Conservation (phyloP, 2,113 vertebrate species). For the Diphyllodes magnificus region DNA sequence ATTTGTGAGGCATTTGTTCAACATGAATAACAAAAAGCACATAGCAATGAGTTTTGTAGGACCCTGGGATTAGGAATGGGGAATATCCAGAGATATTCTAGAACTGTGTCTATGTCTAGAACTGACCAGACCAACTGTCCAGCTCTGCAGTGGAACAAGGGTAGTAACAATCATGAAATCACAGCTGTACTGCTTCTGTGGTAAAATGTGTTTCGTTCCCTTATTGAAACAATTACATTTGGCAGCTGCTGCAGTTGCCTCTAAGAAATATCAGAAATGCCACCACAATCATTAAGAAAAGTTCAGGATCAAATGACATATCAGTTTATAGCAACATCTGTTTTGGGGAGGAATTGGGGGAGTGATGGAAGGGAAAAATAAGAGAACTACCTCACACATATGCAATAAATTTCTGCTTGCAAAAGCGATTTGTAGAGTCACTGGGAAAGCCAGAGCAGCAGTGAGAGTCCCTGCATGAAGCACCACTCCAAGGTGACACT, state of each 20-base stretch:
- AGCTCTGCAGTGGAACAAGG: not conserved
- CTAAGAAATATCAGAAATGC: conserved; percentile 45
- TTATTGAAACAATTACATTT: not conserved
- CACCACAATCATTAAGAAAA: conserved; percentile 19
- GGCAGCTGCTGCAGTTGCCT: conserved; percentile 19
- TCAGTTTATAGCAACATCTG: conserved; percentile 11
- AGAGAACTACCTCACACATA: not conserved
- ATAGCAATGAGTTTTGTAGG: not conserved
- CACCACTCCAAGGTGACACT: not conserved
- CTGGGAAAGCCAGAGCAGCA: not conserved
- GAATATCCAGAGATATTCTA: not conserved
- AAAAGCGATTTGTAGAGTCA: not conserved
- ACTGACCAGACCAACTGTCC: not conserved
- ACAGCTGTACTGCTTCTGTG: not conserved
- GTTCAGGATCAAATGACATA: conserved; percentile 18
- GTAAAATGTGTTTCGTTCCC: not conserved
- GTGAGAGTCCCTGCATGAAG: not conserved
- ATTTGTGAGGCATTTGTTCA: not conserved
- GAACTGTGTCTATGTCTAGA: not conserved
- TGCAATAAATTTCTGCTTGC: not conserved
- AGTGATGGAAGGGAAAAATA: not conserved
- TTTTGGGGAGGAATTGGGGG: not conserved
- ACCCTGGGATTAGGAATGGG: not conserved
- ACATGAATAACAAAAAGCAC: not conserved
- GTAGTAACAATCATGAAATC: not conserved